Base-by-base conservation (phyloP, 2,797 vertebrate genomes). In the Synaphobranchus kaupii region DNA sequence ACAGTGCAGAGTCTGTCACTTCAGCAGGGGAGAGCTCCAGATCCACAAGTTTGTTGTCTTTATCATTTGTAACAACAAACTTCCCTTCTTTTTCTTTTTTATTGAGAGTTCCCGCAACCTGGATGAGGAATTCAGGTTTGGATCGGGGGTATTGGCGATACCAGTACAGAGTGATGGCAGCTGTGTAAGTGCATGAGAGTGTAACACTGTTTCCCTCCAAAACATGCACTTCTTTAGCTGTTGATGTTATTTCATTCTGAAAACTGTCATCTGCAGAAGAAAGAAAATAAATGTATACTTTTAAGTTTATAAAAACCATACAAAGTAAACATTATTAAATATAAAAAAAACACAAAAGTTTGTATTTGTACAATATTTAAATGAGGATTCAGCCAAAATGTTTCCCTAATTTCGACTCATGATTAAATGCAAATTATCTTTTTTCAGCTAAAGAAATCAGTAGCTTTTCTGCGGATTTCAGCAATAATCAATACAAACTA, bases 1-100 rank as follows among this genome's bases (percentile, higher is more conserved):
- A 88, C 31, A 90, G 0, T 0, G 88, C 87, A 52, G 88, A 39
- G 39, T 39, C 39, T 39, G 47, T 54, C 47, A 58, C 78, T 39
- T 88, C 82, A 25, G 8, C 63, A 28, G 63, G 10, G 63, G 63
- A 66, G 63, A 66, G 0, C 63, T 66, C 63, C 63, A 66, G 58
- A 20, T 60, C 58, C 17, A 20, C 17, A 17, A 0, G 25, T 12
- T 31, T 68, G n/a, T 68, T 68, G 25, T 68, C 66, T 68, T 68
- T 68, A 28, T 68, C 66, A 68, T 68, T n/a, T 31, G n/a, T 68
- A 68, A 68, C 66, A 68, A 12, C 10, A 31, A 68, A 68, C 66
- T 28, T 9, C 28, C 25, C 22, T 9, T 10, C 0, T 6, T n/a
- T 68, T 0, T 31, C 28, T 31, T n/a, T 68, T 13, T 10, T 60